Evolutionary conservation across 2,113 vertebrate genomes (phyloP).

Genomic region (Deroptyus accipitrinus): DNA sequence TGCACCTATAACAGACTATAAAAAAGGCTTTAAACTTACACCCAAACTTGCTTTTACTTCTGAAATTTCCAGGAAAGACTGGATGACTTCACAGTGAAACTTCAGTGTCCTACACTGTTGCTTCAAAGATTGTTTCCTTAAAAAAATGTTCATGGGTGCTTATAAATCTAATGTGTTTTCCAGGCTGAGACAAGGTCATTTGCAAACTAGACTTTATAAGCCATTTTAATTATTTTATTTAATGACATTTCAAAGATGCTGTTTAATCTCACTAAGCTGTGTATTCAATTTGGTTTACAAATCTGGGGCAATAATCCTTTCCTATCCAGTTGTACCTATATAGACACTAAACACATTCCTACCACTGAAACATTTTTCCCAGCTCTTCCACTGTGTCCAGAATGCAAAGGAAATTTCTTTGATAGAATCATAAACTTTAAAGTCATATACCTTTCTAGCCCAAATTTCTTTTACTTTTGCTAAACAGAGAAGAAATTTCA

Average conservation of each 20-base stretch:
- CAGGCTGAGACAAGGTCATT: not conserved
- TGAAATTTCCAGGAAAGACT: not conserved
- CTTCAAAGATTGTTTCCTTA: not conserved
- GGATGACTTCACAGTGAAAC: not conserved
- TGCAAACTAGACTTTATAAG: not conserved
- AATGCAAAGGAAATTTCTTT: not conserved
- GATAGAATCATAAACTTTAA: not conserved
- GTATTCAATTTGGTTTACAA: not conserved
- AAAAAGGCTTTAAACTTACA: not conserved
- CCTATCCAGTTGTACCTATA: not conserved
- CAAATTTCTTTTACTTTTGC: not conserved
- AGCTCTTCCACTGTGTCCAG: not conserved
- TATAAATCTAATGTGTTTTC: not conserved
- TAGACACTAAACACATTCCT: not conserved
- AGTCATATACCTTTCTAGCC: not conserved
- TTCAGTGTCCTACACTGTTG: not conserved
- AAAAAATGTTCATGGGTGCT: rapidly evolving
- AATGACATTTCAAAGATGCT: not conserved
- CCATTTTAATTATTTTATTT: not conserved
- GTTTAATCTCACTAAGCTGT: not conserved
- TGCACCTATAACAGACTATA: not conserved
- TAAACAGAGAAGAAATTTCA: not conserved
- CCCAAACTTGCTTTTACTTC: not conserved
- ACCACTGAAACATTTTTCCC: not conserved
- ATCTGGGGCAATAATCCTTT: not conserved